Percentiles rank a stretch among this genome's conserved stretches.
Conservation (phyloP, 1,140 invertebrate species). For the Bacillus rossius region DNA sequence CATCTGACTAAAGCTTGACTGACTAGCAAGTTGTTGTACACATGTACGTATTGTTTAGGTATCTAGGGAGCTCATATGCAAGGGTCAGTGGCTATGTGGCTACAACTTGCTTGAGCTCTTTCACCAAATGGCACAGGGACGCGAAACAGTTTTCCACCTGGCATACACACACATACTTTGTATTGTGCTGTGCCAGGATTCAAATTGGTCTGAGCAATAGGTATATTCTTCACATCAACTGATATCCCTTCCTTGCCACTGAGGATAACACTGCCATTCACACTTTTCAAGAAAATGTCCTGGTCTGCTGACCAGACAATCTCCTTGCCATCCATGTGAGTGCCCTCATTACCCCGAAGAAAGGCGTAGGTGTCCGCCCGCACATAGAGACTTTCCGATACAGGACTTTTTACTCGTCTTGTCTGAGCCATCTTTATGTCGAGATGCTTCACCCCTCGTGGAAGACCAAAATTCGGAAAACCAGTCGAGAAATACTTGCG, state of each 20-base stretch:
- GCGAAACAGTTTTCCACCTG: slow-evolving; percentile 71
- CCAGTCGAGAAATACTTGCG: slow-evolving; percentile 67
- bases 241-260: slow-evolving; percentile 63
- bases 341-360: slow-evolving; percentile 36
- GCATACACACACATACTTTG: slow-evolving; percentile 86
- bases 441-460: slow-evolving; percentile 59
- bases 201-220: slow-evolving; percentile 51
- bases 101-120: slow-evolving; percentile 43
- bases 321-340: slow-evolving; percentile 52
- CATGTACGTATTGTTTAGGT: too few species aligned
- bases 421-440: slow-evolving; percentile 62
- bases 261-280: slow-evolving; percentile 70
- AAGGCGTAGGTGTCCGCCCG: slow-evolving; percentile 50
- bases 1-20: too few species aligned
- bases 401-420: slow-evolving; percentile 63
- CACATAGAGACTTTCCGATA: slow-evolving; percentile 60
- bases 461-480: slow-evolving; percentile 64
- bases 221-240: slow-evolving; percentile 65
- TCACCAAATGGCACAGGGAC: slow-evolving; percentile 56
- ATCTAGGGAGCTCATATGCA: too few species aligned
- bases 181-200: slow-evolving; percentile 53
- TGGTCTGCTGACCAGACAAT: slow-evolving; percentile 67
- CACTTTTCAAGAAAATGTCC: slow-evolving; percentile 69
- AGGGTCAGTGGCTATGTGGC: too few species aligned
- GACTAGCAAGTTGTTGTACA: too few species aligned